Evolutionary conservation across 2,888 invertebrate species (phyloP).

Genomic region (Euzetes globulus): DNA sequence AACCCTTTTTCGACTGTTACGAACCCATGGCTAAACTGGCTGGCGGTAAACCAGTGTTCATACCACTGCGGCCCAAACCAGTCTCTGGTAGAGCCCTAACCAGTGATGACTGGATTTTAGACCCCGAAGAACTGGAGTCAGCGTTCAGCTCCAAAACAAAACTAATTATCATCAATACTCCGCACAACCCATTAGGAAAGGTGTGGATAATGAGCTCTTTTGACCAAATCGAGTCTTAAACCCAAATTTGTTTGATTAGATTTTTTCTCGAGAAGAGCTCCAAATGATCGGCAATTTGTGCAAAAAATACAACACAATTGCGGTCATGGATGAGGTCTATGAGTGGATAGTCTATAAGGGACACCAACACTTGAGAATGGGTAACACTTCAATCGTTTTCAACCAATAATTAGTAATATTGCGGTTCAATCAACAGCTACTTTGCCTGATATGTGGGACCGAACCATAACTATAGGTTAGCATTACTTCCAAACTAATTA

Average conservation of each 20-base stretch:
- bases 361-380: slow-evolving; percentile 77
- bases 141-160: slow-evolving; percentile 84
- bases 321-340: slow-evolving; percentile 93
- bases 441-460: slow-evolving; percentile 93
- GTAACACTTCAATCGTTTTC: slow-evolving; percentile 50
- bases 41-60: slow-evolving; percentile 75
- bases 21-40: slow-evolving; percentile 85
- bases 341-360: slow-evolving; percentile 90
- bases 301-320: slow-evolving; percentile 82
- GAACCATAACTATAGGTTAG: slow-evolving; percentile 72
- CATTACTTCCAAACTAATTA: not conserved
- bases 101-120: slow-evolving; percentile 82
- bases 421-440: slow-evolving; percentile 55
- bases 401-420: not conserved
- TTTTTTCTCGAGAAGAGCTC: slow-evolving; percentile 48
- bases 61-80: slow-evolving; percentile 66
- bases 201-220: slow-evolving; percentile 53
- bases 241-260: slow-evolving; percentile 44
- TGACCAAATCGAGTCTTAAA: not conserved
- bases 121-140: slow-evolving; percentile 66
- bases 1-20: slow-evolving; percentile 97
- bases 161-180: slow-evolving; percentile 90
- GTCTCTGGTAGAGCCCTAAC: slow-evolving; percentile 53
- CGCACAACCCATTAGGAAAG: slow-evolving; percentile 95
- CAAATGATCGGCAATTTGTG: slow-evolving; percentile 71